These are phyloP conservation scores for Seriola quinqueradiata DNA, from an alignment of 2,113 vertebrate genomes.

Conservation along the genomic window DNA sequence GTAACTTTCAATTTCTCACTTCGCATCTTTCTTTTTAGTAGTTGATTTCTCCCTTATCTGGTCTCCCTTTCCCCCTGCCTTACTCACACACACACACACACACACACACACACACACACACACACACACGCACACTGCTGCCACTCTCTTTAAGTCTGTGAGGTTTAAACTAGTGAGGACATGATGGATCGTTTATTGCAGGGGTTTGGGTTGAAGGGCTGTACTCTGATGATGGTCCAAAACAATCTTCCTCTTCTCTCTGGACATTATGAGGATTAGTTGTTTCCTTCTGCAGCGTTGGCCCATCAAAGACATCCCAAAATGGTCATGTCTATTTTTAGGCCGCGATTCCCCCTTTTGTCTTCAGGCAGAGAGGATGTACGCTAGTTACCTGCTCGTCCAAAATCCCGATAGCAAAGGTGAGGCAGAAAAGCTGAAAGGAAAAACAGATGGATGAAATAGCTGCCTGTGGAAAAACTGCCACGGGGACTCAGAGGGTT, in stretches of 20 bases:
- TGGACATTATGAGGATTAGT: constrained; percentile 73
- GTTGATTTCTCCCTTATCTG: constrained; percentile 3
- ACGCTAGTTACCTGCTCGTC: constrained; percentile 32
- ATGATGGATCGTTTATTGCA: no score
- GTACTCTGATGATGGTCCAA: constrained; percentile 74
- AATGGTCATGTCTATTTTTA: constrained; percentile 58
- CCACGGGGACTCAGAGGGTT: background rate
- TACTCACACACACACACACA: constrained; percentile 24
- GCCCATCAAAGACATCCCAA: constrained; percentile 54
- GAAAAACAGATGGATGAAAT: constrained; percentile 3
- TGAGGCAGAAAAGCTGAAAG: background rate
- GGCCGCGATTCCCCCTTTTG: constrained; percentile 21
- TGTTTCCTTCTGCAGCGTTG: constrained; percentile 60
- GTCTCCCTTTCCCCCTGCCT: constrained; percentile 11
- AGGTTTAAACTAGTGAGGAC: constrained; percentile 46
- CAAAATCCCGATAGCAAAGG: constrained; percentile 19
- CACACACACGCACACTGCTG: constrained; percentile 22
- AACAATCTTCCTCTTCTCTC: constrained; percentile 59
- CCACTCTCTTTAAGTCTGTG: constrained; percentile 20
- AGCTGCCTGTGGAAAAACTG: background rate
- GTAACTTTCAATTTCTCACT: background rate
- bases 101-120: constrained; percentile 37
- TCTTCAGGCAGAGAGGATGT: constrained; percentile 38
- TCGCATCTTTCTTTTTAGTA: background rate
- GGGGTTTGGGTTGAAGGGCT: constrained; percentile 23